Base-by-base conservation (phyloP, 2,888 invertebrate species). In the Diadegma fenestrale region DNA sequence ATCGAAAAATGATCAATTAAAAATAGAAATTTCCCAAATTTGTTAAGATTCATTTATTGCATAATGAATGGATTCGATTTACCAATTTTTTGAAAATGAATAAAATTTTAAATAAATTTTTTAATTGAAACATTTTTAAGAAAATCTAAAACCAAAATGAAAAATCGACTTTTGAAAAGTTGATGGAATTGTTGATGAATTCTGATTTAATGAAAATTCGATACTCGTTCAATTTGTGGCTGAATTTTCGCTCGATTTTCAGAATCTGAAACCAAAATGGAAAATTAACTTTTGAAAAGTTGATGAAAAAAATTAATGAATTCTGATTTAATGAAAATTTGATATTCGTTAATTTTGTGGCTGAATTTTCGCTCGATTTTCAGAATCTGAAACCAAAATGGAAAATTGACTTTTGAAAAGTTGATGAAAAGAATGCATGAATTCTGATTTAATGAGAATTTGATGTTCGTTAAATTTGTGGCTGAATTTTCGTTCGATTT, bases 401-500 rank as follows among this genome's bases (percentile, higher is more conserved):
- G 5, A 19, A 48, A 8, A 2, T 54, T 3, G 19, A 22, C 22
- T 19, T 19, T 51, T 2, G 14, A 51, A 51, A 5, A 22, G 19
- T 19, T 54, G 12, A 54, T 54, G 17, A n/a, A 17, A 4, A 45
- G 4, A 17, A 54, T 58, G 1, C 26, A 4, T 58, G 3, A 22
- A 19, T 51, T 8, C 7, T 19, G 1, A 22, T 22, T 19, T 10
- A 1, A 58, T 58, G 12, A 33, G 14, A 58, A 26, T 12, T 58
- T 14, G 6, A 26, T 6, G 14, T 22, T 58, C 26, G 4, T 26
- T 6, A 26, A 6, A 14, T 5, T 26, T 10, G 1, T 14, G 3
- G 26, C 58, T 58, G 1, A 14, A 14, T 75, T 63, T 79, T 80
- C 12, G 26, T 84, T 51, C 17, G 82, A 85, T 76, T 94, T 94